Base-by-base conservation (phyloP, 2,888 invertebrate genomes). In the Thecophora atra region DNA sequence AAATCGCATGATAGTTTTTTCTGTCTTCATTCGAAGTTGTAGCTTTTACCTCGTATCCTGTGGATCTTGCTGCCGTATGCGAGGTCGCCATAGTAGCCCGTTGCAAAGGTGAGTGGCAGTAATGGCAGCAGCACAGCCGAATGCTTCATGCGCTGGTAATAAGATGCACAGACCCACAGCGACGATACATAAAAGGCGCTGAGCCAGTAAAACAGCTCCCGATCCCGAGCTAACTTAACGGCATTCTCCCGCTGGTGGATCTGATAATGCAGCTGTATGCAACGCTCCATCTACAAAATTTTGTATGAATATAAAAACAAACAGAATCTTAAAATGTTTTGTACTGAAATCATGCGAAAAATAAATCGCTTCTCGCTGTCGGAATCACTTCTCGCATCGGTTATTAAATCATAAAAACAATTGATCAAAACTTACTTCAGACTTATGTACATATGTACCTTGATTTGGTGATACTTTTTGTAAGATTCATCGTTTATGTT, bases 211-310 rank as follows among this genome's bases (percentile, higher is more conserved):
- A 93, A 91, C 24, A 92, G 86, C 81, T 94, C 94, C 76, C 94
- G 88, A 76, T 90, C 89, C 80, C 90, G 88, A 0, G 94, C 92
- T 73, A 93, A 89, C 83, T 91, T 89, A 86, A 92, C 86, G 0
- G 94, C 93, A 85, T 90, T 88, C 86, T 91, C 89, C 74, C 93
- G 88, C 83, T 94, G 92, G 81, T 93, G 89, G 88, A 94, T 90
- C 85, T 93, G 92, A 85, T 92, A 92, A 84, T 92, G 92, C 89
- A 94, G 89, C 82, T 94, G 93, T 76, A 94, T 91, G 87, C 94
- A 93, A 73, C 94, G 88, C 81, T 94, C 94, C 88, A 93, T 89
- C 94, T 91, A 17, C 2, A 54, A 47, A 47, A 47, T 47, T 8
- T 47, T 44, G 7, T 44, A 11, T 44, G 13, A 44, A 47, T 11